A percentile compares a stretch with the other conserved stretches of the same genome.
Conservation (phyloP, 2,797 vertebrate genomes). For the Poecilia wingei region DNA sequence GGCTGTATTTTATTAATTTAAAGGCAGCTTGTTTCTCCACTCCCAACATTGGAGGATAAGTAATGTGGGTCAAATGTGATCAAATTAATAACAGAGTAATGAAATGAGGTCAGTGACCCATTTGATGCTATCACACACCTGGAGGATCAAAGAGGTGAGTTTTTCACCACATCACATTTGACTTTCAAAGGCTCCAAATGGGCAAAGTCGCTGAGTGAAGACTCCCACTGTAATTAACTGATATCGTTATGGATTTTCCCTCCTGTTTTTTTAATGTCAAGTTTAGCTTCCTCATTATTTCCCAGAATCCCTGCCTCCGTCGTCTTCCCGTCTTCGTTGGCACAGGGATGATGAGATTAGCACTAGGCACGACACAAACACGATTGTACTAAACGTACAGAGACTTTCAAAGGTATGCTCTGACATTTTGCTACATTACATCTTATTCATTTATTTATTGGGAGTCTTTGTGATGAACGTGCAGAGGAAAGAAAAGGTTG, state of each 20-base stretch:
- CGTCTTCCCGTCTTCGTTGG: conserved; percentile 32
- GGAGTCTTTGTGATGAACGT: not conserved
- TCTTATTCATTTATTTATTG: not conserved
- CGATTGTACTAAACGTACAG: conserved; percentile 10
- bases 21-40: conserved; percentile 23
- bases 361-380: conserved; percentile 21
- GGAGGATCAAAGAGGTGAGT: conserved; percentile 72
- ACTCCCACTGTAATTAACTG: not conserved
- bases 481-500: not conserved
- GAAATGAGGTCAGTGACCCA: conserved; percentile 66
- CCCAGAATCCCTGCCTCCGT: conserved; percentile 23
- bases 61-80: conserved; percentile 56
- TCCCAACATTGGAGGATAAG: conserved; percentile 21
- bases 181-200: conserved; percentile 27
- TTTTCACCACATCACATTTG: conserved; percentile 22
- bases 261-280: conserved; percentile 3
- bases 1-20: not conserved
- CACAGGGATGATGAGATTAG: conserved; percentile 42
- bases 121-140: conserved; percentile 77
- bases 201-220: conserved; percentile 7
- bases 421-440: not conserved
- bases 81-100: conserved; percentile 66
- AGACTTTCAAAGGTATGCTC: not conserved
- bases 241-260: conserved; percentile 19
- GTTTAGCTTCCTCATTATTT: conserved; percentile 26